These are phyloP conservation scores for Pristionchus pacificus DNA, from an alignment of 1,140 invertebrate species.

Conservation along the genomic window DNA sequence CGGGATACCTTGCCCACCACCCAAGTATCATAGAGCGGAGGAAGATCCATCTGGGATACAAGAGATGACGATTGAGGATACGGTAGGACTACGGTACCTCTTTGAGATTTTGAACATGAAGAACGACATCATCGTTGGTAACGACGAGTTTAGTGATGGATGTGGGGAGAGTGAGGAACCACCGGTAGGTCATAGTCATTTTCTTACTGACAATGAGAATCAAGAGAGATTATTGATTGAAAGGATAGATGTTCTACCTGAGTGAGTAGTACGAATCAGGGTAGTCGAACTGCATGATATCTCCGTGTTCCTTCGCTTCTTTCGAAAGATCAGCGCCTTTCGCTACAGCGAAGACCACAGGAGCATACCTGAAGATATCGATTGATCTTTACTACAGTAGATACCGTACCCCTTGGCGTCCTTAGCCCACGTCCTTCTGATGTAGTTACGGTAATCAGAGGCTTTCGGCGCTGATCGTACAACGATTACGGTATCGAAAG, in stretches of 20 bases:
- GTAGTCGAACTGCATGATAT: constrained; percentile 55
- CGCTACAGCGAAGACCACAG: constrained; percentile 22
- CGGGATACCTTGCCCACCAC: constrained; percentile 54
- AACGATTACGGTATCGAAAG: constrained; percentile 35
- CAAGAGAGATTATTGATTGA: no score
- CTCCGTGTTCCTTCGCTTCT: constrained; percentile 27
- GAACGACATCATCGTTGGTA: constrained; percentile 58
- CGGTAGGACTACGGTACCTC: constrained; percentile 17
- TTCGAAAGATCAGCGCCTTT: constrained; percentile 3
- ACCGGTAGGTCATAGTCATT: constrained; percentile 53
- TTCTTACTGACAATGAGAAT: constrained; percentile 23
- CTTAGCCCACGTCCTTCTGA: constrained; percentile 45
- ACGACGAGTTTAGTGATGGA: constrained; percentile 50
- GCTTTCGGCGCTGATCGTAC: constrained; percentile 45
- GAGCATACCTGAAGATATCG: constrained; percentile 16
- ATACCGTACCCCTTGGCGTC: not conserved
- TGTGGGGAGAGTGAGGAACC: constrained; percentile 36
- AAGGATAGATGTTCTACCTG: constrained; percentile 29
- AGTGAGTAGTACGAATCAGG: constrained; percentile 53
- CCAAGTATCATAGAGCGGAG: constrained; percentile 24
- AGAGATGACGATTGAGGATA: no score
- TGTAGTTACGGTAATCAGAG: constrained; percentile 45
- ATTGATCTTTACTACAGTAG: not conserved
- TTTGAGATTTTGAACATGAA: constrained; percentile 52
- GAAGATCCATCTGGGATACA: constrained; percentile 2